A percentile compares a stretch with the other conserved stretches of the same genome.
Evolutionary conservation across 1,140 invertebrate genomes (phyloP).

Genomic region (Sitophilus oryzae): DNA sequence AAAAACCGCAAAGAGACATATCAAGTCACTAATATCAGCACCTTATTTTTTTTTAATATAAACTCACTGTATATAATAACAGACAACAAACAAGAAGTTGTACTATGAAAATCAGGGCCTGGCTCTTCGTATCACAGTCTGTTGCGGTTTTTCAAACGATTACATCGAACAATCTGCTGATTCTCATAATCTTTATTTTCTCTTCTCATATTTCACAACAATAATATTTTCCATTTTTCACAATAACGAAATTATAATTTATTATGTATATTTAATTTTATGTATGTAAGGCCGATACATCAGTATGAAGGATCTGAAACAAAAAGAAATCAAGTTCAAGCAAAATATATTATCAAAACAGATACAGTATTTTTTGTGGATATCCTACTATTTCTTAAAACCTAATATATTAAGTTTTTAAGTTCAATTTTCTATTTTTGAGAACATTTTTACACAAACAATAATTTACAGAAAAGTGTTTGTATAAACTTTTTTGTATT

Average conservation of each 20-base stretch:
- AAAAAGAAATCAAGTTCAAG: no score
- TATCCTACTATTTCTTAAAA: no score
- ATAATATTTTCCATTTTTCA: slow-evolving; percentile 37
- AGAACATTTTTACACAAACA: no score
- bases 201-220: slow-evolving; percentile 40
- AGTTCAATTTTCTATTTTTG: no score
- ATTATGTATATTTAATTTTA: slow-evolving; percentile 36
- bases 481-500: no score
- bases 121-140: slow-evolving; percentile 31
- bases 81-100: slow-evolving; percentile 43
- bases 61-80: slow-evolving; percentile 32
- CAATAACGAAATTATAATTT: slow-evolving; percentile 42
- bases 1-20: slow-evolving; percentile 39
- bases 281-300: slow-evolving; percentile 46
- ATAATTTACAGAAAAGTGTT: no score
- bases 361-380: background rate
- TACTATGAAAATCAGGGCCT: slow-evolving; percentile 46
- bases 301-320: slow-evolving; percentile 44
- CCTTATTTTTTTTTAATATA: slow-evolving; percentile 29
- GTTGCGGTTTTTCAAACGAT: slow-evolving; percentile 38
- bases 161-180: slow-evolving; percentile 37
- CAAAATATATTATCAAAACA: slow-evolving; percentile 12
- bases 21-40: slow-evolving; percentile 33
- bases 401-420: no score
- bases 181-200: slow-evolving; percentile 23